A percentile compares a stretch with the other conserved stretches of the same genome.
Evolutionary conservation across 2,888 invertebrate species (phyloP).

Genomic region (Lysandra bellargus): DNA sequence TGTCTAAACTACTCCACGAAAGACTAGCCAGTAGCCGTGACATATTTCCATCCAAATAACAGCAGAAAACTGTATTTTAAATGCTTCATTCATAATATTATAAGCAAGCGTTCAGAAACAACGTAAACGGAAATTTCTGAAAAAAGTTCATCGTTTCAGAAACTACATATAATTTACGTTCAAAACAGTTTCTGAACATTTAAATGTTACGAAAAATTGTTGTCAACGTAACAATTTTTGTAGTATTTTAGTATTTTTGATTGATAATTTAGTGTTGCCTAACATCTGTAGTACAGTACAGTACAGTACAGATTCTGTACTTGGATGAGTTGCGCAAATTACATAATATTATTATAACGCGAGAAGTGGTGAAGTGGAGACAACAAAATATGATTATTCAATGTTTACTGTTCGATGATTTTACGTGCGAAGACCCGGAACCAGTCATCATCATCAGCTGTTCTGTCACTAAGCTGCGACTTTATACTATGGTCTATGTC

Average conservation of each 20-base stretch:
- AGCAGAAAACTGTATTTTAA: not conserved
- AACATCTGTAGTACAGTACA: not conserved
- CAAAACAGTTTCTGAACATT: not conserved
- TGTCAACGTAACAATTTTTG: too few species aligned
- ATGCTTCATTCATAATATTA: not conserved
- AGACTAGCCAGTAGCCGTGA: not conserved
- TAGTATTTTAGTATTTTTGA: too few species aligned
- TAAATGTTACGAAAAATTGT: not conserved
- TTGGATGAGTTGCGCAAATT: not conserved
- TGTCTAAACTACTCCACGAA: not conserved
- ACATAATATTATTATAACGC: too few species aligned
- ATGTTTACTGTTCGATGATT: slow-evolving; percentile 10
- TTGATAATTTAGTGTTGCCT: not conserved
- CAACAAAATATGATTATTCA: not conserved
- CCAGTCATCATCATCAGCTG: not conserved
- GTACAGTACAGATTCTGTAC: not conserved
- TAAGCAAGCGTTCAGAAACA: not conserved
- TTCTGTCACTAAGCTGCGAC: not conserved
- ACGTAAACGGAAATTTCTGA: not conserved
- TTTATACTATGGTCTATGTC: too few species aligned
- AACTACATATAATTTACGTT: not conserved
- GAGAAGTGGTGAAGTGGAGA: not conserved
- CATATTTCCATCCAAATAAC: not conserved
- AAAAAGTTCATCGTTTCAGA: not conserved
- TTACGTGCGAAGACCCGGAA: slow-evolving; percentile 3